Evolutionary conservation across 1,140 invertebrate species (phyloP).

Genomic region (Drosophila parabipectinata): DNA sequence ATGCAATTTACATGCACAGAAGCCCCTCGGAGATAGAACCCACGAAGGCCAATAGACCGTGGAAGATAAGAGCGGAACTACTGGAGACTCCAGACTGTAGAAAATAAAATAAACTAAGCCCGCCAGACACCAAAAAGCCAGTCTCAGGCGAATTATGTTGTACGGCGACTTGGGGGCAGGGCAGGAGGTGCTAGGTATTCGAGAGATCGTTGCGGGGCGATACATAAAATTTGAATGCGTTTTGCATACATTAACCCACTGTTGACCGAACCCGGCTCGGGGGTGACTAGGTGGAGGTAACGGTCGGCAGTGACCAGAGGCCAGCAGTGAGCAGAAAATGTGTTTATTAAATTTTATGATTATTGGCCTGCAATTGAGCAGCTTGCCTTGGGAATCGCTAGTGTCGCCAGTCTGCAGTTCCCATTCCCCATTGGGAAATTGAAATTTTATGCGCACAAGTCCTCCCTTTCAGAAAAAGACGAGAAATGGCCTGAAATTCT

Average conservation of each 20-base stretch:
- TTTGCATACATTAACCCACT: constrained; percentile 83
- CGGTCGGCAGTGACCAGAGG: constrained; percentile 59
- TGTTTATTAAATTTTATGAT: constrained; percentile 83
- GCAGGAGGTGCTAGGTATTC: constrained; percentile 5
- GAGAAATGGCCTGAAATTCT: constrained; percentile 62
- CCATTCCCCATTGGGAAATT: constrained; percentile 46
- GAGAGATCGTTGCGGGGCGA: constrained; percentile 71
- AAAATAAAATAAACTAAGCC: constrained; percentile 3
- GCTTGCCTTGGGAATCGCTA: constrained; percentile 60
- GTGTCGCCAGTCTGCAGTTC: constrained; percentile 38
- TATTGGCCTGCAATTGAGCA: constrained; percentile 76
- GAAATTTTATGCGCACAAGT: constrained; percentile 72
- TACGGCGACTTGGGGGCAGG: constrained; percentile 18
- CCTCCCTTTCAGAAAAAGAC: constrained; percentile 21
- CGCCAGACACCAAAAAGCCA: constrained; percentile 30
- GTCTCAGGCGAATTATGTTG: constrained; percentile 73
- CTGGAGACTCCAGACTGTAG: constrained; percentile 5
- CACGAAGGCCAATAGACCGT: constrained; percentile 71
- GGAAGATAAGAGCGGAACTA: constrained; percentile 65
- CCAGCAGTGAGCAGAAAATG: constrained; percentile 55
- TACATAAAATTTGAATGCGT: constrained; percentile 83
- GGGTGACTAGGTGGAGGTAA: constrained; percentile 43
- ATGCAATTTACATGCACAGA: constrained; percentile 79
- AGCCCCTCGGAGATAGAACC: constrained; percentile 60
- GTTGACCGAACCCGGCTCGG: constrained; percentile 29